Conservation (phyloP, 2,113 vertebrate species). For the Sciurus niger region DNA sequence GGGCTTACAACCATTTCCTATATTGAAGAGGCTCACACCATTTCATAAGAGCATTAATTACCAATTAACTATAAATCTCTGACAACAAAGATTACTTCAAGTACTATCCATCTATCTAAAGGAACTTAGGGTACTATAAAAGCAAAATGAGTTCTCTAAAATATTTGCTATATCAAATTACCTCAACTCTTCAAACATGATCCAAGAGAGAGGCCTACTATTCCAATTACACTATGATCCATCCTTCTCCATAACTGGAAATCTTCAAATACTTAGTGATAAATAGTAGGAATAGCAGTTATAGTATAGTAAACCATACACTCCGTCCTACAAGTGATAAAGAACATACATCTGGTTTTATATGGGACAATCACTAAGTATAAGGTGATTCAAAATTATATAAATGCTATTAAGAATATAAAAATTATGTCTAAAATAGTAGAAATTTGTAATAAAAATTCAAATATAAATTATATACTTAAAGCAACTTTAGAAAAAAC, state of each 20-base stretch:
- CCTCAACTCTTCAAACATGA: too few relatives aligned
- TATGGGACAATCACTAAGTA: too few relatives aligned
- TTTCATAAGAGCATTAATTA: background rate
- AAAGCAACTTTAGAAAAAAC: slow-evolving; percentile 48
- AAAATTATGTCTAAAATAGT: too few relatives aligned
- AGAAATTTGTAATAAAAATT: background rate
- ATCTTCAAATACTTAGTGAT: too few relatives aligned
- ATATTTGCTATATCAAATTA: too few relatives aligned
- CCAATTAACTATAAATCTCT: background rate
- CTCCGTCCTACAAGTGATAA: too few relatives aligned
- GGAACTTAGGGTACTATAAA: background rate
- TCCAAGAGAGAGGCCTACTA: too few relatives aligned
- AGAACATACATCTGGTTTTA: too few relatives aligned
- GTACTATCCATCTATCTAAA: background rate
- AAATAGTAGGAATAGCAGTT: too few relatives aligned
- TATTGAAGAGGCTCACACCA: background rate
- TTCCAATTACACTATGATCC: background rate
- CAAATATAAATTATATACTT: slow-evolving; percentile 36
- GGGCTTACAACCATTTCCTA: background rate
- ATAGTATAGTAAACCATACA: slow-evolving; percentile 81
- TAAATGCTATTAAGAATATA: too few relatives aligned
- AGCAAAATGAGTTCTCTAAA: background rate
- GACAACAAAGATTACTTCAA: background rate
- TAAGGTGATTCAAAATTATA: too few relatives aligned
- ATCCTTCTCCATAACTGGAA: too few relatives aligned